Conservation (phyloP, 1,140 invertebrate genomes). For the Conus betulinus region DNA sequence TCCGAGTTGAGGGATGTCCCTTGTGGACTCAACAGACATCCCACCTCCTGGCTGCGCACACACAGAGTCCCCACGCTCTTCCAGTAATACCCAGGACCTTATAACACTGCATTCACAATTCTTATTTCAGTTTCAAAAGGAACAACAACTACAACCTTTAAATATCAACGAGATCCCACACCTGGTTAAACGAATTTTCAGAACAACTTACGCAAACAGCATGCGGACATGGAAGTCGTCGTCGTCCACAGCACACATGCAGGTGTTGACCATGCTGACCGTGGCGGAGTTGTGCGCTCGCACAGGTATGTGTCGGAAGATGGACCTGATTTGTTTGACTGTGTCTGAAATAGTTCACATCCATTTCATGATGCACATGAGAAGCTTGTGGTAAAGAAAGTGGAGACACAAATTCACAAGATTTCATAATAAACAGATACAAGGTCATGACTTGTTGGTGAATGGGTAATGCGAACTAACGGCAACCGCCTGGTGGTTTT, state of each 20-base stretch:
- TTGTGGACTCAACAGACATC: background rate
- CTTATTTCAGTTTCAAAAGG: too few relatives aligned
- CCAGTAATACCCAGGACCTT: too few relatives aligned
- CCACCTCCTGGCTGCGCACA: background rate
- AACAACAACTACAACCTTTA: too few relatives aligned
- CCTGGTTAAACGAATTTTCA: background rate
- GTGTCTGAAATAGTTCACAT: conserved; percentile 45
- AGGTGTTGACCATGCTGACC: conserved; percentile 53
- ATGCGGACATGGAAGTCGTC: conserved; percentile 55
- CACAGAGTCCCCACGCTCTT: background rate
- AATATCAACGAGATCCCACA: too few relatives aligned
- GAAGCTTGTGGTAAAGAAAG: too few relatives aligned
- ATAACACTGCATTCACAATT: too few relatives aligned
- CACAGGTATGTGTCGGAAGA: conserved; percentile 67
- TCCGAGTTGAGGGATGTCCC: background rate
- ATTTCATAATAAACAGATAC: too few relatives aligned
- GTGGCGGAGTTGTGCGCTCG: conserved; percentile 51
- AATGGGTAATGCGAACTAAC: too few relatives aligned
- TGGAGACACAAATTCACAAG: too few relatives aligned
- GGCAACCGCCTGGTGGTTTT: too few relatives aligned
- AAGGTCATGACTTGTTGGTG: too few relatives aligned
- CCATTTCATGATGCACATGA: too few relatives aligned
- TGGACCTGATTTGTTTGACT: conserved; percentile 55
- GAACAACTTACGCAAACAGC: conserved; percentile 56
- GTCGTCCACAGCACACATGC: conserved; percentile 59